Conservation (phyloP, 2,888 invertebrate species). For the Apodemia duryi region DNA sequence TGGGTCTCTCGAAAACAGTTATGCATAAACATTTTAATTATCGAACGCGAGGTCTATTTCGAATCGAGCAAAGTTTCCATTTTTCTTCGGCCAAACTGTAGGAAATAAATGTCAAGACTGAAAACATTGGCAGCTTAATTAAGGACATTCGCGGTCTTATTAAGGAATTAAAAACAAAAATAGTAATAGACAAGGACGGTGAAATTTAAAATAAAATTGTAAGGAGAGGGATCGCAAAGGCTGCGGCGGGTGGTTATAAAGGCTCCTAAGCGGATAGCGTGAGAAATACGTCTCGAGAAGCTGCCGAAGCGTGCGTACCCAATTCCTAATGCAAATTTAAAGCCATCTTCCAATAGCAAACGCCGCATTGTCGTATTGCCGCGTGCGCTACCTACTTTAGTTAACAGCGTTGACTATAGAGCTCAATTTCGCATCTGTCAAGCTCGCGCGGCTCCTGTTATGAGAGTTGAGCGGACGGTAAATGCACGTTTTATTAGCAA, state of each 20-base stretch:
- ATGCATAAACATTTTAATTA: slow-evolving; percentile 38
- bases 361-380: slow-evolving; percentile 36
- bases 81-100: slow-evolving; percentile 12
- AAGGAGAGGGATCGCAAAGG: slow-evolving; percentile 24
- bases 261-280: slow-evolving; percentile 53
- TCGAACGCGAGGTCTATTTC: slow-evolving; percentile 5
- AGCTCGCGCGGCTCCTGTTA: slow-evolving; percentile 32
- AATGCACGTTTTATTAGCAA: slow-evolving; percentile 60
- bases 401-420: slow-evolving; percentile 54
- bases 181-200: slow-evolving; percentile 14
- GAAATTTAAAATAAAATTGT: slow-evolving; percentile 5
- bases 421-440: slow-evolving; percentile 40
- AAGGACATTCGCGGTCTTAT: slow-evolving; percentile 26
- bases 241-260: slow-evolving; percentile 37
- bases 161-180: slow-evolving; percentile 28
- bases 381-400: slow-evolving; percentile 55
- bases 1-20: slow-evolving; percentile 47
- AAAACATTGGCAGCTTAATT: slow-evolving; percentile 26
- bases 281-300: slow-evolving; percentile 63
- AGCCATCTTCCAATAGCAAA: slow-evolving; percentile 46
- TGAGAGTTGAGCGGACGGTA: slow-evolving; percentile 47
- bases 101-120: slow-evolving; percentile 16
- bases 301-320: slow-evolving; percentile 69
- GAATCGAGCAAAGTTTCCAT: neutral
- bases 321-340: slow-evolving; percentile 72